phyloP scores from a whole-genome alignment of 2,888 invertebrate genomes.

The Phaedon cochleariae region DNA sequence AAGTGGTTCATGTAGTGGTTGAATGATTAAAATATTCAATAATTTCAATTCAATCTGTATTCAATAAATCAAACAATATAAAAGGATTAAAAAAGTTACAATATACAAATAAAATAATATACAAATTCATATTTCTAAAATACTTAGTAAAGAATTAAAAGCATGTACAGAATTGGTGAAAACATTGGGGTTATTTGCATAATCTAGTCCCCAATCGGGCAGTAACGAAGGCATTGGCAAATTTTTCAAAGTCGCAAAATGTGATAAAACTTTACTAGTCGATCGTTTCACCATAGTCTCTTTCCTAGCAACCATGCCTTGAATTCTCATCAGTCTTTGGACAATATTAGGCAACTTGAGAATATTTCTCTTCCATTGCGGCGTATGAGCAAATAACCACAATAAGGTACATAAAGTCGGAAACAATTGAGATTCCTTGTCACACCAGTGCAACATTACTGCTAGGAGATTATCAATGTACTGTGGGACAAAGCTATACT shows the following conservation, averaged over 20 bases:
- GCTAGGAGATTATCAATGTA: conserved; percentile 70
- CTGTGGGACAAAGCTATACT: conserved; percentile 69
- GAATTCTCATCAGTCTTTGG: conserved; percentile 51
- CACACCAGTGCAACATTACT: conserved; percentile 73
- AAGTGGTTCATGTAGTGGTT: too few species aligned
- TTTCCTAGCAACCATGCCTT: conserved; percentile 50
- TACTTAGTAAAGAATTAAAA: conserved; percentile 42
- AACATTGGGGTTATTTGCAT: conserved; percentile 50
- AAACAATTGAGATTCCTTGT: conserved; percentile 71
- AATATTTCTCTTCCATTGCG: conserved; percentile 61
- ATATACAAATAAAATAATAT: conserved; percentile 15
- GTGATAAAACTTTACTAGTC: conserved; percentile 39
- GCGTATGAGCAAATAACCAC: conserved; percentile 72
- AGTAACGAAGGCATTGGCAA: conserved; percentile 47
- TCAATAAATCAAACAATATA: conserved; percentile 12
- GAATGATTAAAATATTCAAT: too few species aligned
- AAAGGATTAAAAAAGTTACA: conserved; percentile 5
- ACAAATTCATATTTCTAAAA: conserved; percentile 33
- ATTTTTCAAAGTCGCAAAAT: conserved; percentile 44
- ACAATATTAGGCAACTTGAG: conserved; percentile 47
- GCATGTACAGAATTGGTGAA: conserved; percentile 56
- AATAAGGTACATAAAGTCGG: conserved; percentile 72
- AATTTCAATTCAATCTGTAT: not conserved
- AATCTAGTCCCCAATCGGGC: conserved; percentile 59
- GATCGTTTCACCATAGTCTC: conserved; percentile 53